These are phyloP conservation scores for Enteromius anoplus DNA, from an alignment of 2,797 vertebrate genomes.

Conservation along the genomic window DNA sequence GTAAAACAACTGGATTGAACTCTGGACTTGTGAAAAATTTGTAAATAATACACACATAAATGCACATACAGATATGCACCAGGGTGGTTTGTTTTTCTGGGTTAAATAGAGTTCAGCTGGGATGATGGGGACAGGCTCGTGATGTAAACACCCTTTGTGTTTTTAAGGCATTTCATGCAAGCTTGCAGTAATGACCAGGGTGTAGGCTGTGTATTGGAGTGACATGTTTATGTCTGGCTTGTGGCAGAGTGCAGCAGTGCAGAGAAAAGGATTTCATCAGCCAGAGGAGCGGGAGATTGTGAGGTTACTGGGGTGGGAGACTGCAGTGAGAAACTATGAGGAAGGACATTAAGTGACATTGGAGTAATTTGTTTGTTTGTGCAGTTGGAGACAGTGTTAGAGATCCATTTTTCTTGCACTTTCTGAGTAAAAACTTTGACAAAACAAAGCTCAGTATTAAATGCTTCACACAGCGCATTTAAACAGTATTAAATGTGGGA, in stretches of 20 bases:
- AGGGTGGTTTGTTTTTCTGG: neutral
- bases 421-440: neutral
- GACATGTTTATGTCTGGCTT: constrained; percentile 66
- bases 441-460: neutral
- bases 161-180: constrained; percentile 60
- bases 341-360: neutral
- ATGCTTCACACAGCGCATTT: neutral
- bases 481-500: neutral
- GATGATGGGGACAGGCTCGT: neutral
- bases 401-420: neutral
- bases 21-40: neutral
- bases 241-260: constrained; percentile 45
- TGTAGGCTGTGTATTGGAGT: constrained; percentile 53
- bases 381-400: neutral
- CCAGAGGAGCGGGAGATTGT: neutral
- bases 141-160: constrained; percentile 3
- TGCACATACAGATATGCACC: neutral
- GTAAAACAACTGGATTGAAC: neutral
- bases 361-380: constrained; percentile 10
- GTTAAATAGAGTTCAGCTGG: neutral
- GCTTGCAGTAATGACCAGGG: constrained; percentile 65
- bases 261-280: constrained; percentile 56
- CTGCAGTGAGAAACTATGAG: neutral
- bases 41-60: neutral
- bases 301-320: constrained; percentile 1